Conservation (phyloP, 2,113 vertebrate species). For the Ameiurus melas region DNA sequence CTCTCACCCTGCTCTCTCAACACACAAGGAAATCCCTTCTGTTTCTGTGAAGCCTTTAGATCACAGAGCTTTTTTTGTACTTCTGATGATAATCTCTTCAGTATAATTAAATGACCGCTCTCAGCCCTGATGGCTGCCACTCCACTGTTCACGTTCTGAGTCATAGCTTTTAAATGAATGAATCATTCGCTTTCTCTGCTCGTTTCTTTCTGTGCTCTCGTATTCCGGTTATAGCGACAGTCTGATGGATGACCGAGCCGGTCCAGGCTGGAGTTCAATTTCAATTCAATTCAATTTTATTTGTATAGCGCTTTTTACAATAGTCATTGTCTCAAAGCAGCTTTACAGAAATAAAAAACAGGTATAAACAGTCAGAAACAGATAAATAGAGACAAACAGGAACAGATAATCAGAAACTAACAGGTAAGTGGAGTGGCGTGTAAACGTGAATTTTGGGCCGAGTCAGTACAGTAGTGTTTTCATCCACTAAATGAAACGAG, state of each 20-base stretch:
- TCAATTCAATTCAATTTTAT: too few relatives aligned
- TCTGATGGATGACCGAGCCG: slow-evolving; percentile 17
- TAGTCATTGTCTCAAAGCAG: too few relatives aligned
- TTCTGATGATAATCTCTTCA: slow-evolving; percentile 47
- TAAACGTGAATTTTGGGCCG: neutral
- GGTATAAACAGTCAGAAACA: too few relatives aligned
- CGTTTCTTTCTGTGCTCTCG: slow-evolving; percentile 10
- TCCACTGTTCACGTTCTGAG: slow-evolving; percentile 34
- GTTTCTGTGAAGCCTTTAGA: slow-evolving; percentile 22
- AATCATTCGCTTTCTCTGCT: slow-evolving; percentile 16
- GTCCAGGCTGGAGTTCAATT: slow-evolving; percentile 10
- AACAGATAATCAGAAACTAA: too few relatives aligned
- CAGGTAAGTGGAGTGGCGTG: too few relatives aligned
- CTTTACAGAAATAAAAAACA: too few relatives aligned
- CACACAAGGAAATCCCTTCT: slow-evolving; percentile 32
- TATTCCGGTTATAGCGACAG: neutral
- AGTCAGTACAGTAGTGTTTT: neutral
- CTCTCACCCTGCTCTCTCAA: neutral
- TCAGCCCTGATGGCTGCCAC: slow-evolving; percentile 31
- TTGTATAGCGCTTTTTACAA: too few relatives aligned
- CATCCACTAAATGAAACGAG: neutral
- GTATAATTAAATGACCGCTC: slow-evolving; percentile 49
- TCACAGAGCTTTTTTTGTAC: neutral
- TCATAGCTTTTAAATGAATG: slow-evolving; percentile 46
- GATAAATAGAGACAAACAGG: too few relatives aligned